Conservation (phyloP, 2,888 invertebrate genomes). For the Lomographa bimaculata region DNA sequence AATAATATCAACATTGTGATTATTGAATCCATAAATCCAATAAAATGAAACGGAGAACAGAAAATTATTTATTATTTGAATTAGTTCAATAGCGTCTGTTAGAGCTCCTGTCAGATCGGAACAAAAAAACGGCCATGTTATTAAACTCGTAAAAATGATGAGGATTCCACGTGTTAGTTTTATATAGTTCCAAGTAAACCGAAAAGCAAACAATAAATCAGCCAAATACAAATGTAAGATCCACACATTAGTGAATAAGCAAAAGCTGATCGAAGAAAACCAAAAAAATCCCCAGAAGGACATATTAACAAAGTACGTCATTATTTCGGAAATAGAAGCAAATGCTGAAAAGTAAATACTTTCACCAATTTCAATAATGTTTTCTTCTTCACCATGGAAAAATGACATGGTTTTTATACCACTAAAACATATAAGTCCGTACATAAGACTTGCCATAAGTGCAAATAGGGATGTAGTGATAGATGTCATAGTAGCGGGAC, state of each 20-base stretch:
- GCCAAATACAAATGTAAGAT: slow-evolving; percentile 55
- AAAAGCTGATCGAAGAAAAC: slow-evolving; percentile 57
- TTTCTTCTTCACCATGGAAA: slow-evolving; percentile 68
- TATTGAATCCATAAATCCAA: slow-evolving; percentile 67
- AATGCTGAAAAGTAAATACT: slow-evolving; percentile 55
- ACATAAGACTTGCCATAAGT: slow-evolving; percentile 46
- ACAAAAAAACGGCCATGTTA: slow-evolving; percentile 63
- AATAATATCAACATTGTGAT: slow-evolving; percentile 67
- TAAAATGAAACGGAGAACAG: slow-evolving; percentile 63
- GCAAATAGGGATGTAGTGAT: slow-evolving; percentile 56
- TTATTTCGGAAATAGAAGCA: slow-evolving; percentile 60
- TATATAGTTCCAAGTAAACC: slow-evolving; percentile 40
- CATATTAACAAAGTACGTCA: slow-evolving; percentile 60
- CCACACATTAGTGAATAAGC: slow-evolving; percentile 60
- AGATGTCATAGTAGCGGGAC: slow-evolving; percentile 69
- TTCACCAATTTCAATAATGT: slow-evolving; percentile 57
- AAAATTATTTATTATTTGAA: slow-evolving; percentile 57
- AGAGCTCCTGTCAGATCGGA: slow-evolving; percentile 60
- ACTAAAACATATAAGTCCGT: slow-evolving; percentile 56
- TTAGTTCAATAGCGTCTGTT: slow-evolving; percentile 52
- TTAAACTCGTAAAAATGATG: slow-evolving; percentile 40
- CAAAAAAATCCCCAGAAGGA: slow-evolving; percentile 63
- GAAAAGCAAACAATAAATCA: slow-evolving; percentile 42
- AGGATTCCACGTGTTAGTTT: slow-evolving; percentile 43
- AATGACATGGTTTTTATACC: slow-evolving; percentile 70